Evolutionary conservation across 2,888 invertebrate species (phyloP).

Genomic region (Nyleta sp.): DNA sequence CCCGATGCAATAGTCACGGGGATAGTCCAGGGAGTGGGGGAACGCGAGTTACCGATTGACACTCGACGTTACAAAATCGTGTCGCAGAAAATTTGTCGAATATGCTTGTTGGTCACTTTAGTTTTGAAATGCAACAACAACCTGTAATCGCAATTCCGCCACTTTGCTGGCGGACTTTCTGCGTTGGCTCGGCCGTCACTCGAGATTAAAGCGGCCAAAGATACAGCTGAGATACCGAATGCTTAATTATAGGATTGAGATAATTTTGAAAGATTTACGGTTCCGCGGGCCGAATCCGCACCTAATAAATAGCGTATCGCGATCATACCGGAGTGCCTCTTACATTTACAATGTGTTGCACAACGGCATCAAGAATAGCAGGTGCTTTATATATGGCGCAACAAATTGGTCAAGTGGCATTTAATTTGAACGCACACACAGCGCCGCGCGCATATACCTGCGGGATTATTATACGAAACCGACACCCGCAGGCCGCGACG

Average conservation of each 20-base stretch:
- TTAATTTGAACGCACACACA: slow-evolving; percentile 72
- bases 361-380: slow-evolving; percentile 64
- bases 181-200: too few relatives aligned
- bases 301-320: slow-evolving; percentile 59
- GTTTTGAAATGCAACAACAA: too few relatives aligned
- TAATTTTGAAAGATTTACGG: slow-evolving; percentile 56
- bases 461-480: slow-evolving; percentile 57
- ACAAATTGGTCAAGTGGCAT: slow-evolving; percentile 77
- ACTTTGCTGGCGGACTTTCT: too few relatives aligned
- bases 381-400: slow-evolving; percentile 68
- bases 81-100: too few relatives aligned
- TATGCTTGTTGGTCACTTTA: too few relatives aligned
- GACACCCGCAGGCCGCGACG: slow-evolving; percentile 60
- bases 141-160: too few relatives aligned
- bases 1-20: too few relatives aligned
- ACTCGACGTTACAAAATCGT: too few relatives aligned
- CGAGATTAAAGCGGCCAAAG: too few relatives aligned
- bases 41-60: too few relatives aligned
- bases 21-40: too few relatives aligned
- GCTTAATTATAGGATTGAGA: slow-evolving; percentile 56
- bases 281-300: slow-evolving; percentile 49
- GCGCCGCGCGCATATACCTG: slow-evolving; percentile 25
- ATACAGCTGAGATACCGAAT: too few relatives aligned
- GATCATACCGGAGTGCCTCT: slow-evolving; percentile 45
- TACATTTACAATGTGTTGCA: slow-evolving; percentile 53